Evolutionary conservation across 2,797 vertebrate genomes (phyloP).

Genomic region (Erithacus rubecula): DNA sequence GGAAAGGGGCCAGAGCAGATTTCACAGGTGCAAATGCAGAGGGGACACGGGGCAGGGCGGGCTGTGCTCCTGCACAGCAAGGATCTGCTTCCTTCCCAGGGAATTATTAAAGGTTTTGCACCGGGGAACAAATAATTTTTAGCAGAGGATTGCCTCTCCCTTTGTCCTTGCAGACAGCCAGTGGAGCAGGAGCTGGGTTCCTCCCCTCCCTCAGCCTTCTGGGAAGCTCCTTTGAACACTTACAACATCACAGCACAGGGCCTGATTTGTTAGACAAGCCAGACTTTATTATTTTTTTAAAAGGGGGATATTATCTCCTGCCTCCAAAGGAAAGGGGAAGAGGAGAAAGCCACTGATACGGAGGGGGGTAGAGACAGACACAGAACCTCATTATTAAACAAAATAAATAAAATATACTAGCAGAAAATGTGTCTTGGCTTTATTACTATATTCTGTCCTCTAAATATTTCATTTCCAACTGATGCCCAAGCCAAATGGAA

Average conservation of each 20-base stretch:
- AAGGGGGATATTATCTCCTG: conserved; percentile 59
- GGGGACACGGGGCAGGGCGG: rapidly evolving
- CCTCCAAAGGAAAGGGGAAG: conserved; percentile 48
- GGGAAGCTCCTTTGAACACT: conserved; percentile 59
- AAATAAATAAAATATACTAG: conserved; percentile 79
- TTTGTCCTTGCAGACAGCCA: not conserved
- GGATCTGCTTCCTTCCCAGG: not conserved
- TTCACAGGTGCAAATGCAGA: rapidly evolving
- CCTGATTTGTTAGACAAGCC: conserved; percentile 66
- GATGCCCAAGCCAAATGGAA: conserved; percentile 79
- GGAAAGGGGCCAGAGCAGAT: not conserved
- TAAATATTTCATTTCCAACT: conserved; percentile 81
- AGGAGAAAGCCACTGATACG: conserved; percentile 42
- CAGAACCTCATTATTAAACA: conserved; percentile 79
- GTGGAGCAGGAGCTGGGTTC: not conserved
- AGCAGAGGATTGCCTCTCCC: not conserved
- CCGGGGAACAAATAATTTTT: not conserved
- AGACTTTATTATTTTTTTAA: conserved; percentile 69
- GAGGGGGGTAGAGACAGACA: conserved; percentile 43
- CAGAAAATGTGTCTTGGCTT: conserved; percentile 75
- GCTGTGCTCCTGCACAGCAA: rapidly evolving
- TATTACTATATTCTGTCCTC: conserved; percentile 78
- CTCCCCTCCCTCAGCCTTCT: conserved; percentile 28
- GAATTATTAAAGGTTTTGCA: not conserved
- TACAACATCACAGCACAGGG: conserved; percentile 45